Percentiles rank a stretch among this genome's conserved stretches.
Evolutionary conservation across 2,797 vertebrate species (phyloP).

Genomic region (Chaetophractus vellerosus): DNA sequence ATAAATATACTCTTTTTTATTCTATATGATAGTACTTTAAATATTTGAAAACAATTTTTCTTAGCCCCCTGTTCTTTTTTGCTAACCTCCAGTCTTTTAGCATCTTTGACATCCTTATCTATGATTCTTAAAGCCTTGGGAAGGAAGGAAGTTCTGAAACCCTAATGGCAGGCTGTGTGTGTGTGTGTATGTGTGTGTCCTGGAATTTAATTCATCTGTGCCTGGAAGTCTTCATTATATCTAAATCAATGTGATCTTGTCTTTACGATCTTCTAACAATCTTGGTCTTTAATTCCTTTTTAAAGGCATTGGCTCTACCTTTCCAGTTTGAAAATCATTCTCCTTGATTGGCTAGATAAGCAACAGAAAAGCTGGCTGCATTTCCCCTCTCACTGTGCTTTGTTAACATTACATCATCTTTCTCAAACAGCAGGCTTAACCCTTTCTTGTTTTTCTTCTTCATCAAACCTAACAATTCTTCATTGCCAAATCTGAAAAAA

Average conservation of each 20-base stretch:
- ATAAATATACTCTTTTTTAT: slow-evolving; percentile 10
- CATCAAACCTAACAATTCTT: slow-evolving; percentile 52
- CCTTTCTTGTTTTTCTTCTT: slow-evolving; percentile 58
- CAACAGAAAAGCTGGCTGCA: slow-evolving; percentile 31
- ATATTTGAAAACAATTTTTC: not conserved
- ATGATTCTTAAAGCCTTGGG: not conserved
- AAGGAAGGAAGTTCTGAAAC: not conserved
- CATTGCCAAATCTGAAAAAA: slow-evolving; percentile 50
- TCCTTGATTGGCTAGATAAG: slow-evolving; percentile 36
- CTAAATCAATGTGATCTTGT: not conserved
- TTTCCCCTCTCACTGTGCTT: slow-evolving; percentile 47
- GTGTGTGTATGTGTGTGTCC: not conserved
- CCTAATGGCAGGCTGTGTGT: not conserved
- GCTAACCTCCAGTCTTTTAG: not conserved
- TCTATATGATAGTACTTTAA: not conserved
- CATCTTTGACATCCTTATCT: not conserved
- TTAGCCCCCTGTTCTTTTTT: not conserved
- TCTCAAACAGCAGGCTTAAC: slow-evolving; percentile 39
- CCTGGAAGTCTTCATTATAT: slow-evolving; percentile 1
- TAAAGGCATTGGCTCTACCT: not conserved
- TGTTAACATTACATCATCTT: slow-evolving; percentile 75
- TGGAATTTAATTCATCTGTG: not conserved
- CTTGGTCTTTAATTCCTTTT: slow-evolving; percentile 36
- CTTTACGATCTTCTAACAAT: not conserved
- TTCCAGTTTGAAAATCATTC: slow-evolving; percentile 1